Evolutionary conservation across 1,140 invertebrate genomes (phyloP).

Genomic region (Dreissena polymorpha): DNA sequence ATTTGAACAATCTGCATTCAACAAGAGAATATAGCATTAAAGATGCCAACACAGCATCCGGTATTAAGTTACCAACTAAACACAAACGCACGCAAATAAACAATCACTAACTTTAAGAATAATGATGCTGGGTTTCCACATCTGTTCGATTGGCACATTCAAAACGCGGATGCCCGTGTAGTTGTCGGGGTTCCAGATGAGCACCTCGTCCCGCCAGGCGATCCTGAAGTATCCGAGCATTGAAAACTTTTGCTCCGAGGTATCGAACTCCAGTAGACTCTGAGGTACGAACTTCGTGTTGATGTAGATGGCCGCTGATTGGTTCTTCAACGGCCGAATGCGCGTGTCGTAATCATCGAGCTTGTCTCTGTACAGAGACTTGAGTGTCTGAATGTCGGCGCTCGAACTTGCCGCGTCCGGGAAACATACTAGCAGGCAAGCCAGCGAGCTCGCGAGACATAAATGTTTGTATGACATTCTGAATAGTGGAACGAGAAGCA

Average conservation of each 20-base stretch:
- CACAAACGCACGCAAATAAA: too few relatives aligned
- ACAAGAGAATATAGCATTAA: too few relatives aligned
- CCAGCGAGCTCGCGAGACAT: too few relatives aligned
- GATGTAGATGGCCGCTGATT: neutral
- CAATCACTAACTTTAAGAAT: slow-evolving; percentile 14
- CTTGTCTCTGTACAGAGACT: neutral
- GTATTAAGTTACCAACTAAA: too few relatives aligned
- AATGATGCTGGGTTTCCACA: slow-evolving; percentile 28
- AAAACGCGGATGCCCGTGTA: slow-evolving; percentile 12
- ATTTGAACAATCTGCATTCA: too few relatives aligned
- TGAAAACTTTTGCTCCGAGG: slow-evolving; percentile 42
- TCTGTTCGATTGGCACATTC: slow-evolving; percentile 16
- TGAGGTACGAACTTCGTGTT: slow-evolving; percentile 17
- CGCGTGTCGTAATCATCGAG: slow-evolving; percentile 26
- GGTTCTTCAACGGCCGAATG: slow-evolving; percentile 15
- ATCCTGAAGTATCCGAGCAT: slow-evolving; percentile 37
- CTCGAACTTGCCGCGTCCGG: too few relatives aligned
- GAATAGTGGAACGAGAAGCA: too few relatives aligned
- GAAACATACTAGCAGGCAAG: too few relatives aligned
- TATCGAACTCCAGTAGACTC: slow-evolving; percentile 42
- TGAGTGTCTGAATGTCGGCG: neutral
- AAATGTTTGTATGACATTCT: too few relatives aligned
- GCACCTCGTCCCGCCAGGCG: slow-evolving; percentile 25
- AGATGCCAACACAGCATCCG: too few relatives aligned
- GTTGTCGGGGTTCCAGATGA: slow-evolving; percentile 1